Conservation (phyloP, 2,888 invertebrate genomes). For the Urechis unicinctus region DNA sequence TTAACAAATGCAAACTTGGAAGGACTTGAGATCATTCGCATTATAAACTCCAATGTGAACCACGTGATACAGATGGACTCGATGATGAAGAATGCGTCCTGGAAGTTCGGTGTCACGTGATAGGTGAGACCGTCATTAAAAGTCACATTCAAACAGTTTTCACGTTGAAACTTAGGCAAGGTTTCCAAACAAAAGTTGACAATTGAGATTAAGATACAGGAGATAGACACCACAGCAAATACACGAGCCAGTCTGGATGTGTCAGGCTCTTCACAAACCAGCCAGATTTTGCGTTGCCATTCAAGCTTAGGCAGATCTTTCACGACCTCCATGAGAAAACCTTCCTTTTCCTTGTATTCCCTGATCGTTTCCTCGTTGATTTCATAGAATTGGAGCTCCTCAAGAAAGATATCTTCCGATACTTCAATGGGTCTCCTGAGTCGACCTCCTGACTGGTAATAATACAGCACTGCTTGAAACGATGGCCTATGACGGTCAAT, state of each 20-base stretch:
- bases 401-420: constrained; percentile 52
- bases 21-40: constrained; percentile 37
- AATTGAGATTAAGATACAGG: constrained; percentile 51
- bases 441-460: constrained; percentile 50
- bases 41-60: constrained; percentile 45
- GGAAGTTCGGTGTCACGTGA: constrained; percentile 24
- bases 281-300: constrained; percentile 44
- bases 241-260: constrained; percentile 47
- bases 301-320: constrained; percentile 36
- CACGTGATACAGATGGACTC: constrained; percentile 45
- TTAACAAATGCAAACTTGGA: constrained; percentile 35
- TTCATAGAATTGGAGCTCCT: constrained; percentile 52
- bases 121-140: constrained; percentile 10
- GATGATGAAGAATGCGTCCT: constrained; percentile 39
- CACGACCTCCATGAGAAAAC: constrained; percentile 41
- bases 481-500: constrained; percentile 46
- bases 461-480: constrained; percentile 45
- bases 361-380: constrained; percentile 49
- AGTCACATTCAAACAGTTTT: constrained; percentile 30
- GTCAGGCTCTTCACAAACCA: constrained; percentile 52
- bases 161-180: constrained; percentile 44
- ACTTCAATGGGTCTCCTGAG: constrained; percentile 51
- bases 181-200: constrained; percentile 54
- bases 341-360: constrained; percentile 50
- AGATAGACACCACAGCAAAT: constrained; percentile 49